Percentiles rank a stretch among this genome's conserved stretches.
Evolutionary conservation across 1,140 invertebrate genomes (phyloP).

Genomic region (Neodiprion lecontei): DNA sequence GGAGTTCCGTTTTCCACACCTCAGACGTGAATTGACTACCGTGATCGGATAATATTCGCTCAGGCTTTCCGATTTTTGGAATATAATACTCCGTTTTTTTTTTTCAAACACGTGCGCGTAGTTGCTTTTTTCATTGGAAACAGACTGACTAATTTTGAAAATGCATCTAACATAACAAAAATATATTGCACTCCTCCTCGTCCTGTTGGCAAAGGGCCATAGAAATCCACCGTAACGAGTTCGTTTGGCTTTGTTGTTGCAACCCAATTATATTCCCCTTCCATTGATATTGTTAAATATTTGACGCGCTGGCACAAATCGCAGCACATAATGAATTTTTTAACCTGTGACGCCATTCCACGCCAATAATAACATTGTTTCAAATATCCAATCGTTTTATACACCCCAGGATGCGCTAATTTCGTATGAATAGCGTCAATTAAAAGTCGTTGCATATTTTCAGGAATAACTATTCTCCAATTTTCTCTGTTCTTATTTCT

Average conservation of each 20-base stretch:
- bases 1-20: slow-evolving; percentile 18
- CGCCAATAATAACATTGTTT: slow-evolving; percentile 36
- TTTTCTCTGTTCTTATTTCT: too few species aligned
- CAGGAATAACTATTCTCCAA: too few species aligned
- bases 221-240: slow-evolving; percentile 42
- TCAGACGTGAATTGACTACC: slow-evolving; percentile 28
- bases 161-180: slow-evolving; percentile 31
- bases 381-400: slow-evolving; percentile 37
- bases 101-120: slow-evolving; percentile 17
- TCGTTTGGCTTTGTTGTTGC: slow-evolving; percentile 32
- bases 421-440: slow-evolving; percentile 28
- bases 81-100: slow-evolving; percentile 26
- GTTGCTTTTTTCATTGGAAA: slow-evolving; percentile 25
- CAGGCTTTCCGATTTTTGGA: slow-evolving; percentile 21
- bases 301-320: slow-evolving; percentile 32
- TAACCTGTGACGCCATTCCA: slow-evolving; percentile 27
- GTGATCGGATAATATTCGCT: slow-evolving; percentile 23
- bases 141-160: slow-evolving; percentile 28
- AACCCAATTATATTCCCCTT: slow-evolving; percentile 12
- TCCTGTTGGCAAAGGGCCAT: slow-evolving; percentile 35
- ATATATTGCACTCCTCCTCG: slow-evolving; percentile 30
- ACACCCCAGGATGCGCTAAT: slow-evolving; percentile 40
- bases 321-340: slow-evolving; percentile 26
- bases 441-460: too few species aligned
- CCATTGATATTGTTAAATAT: slow-evolving; percentile 3